Conservation (phyloP, 2,888 invertebrate genomes). For the Pachliopta kotzebuea region DNA sequence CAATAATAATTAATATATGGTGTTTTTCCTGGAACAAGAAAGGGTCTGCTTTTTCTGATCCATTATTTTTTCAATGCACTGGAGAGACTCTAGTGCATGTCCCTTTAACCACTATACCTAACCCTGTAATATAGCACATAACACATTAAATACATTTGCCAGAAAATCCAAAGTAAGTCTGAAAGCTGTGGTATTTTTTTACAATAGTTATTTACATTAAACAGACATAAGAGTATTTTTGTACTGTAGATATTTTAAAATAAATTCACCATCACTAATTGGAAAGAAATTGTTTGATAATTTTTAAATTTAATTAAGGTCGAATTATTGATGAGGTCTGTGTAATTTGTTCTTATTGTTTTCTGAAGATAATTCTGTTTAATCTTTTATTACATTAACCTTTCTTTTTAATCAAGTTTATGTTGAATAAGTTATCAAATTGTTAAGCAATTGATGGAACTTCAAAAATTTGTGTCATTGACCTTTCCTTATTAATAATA, state of each 20-base stretch:
- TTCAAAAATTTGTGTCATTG: neutral
- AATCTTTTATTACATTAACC: neutral
- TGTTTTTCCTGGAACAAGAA: slow-evolving; percentile 15
- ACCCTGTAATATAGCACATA: slow-evolving; percentile 8
- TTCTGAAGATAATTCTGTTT: neutral
- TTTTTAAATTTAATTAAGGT: slow-evolving; percentile 6
- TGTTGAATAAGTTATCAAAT: neutral
- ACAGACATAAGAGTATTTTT: slow-evolving; percentile 27
- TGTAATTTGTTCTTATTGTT: neutral
- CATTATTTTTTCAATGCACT: slow-evolving; percentile 10
- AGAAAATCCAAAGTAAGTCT: slow-evolving; percentile 28
- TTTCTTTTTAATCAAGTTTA: neutral
- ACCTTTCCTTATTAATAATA: too few species aligned
- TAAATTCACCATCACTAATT: slow-evolving; percentile 9
- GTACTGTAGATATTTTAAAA: slow-evolving; percentile 26
- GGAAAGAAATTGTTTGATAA: neutral
- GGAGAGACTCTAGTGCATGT: slow-evolving; percentile 1
- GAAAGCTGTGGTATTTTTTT: slow-evolving; percentile 29
- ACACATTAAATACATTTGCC: slow-evolving; percentile 16
- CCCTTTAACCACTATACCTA: slow-evolving; percentile 7
- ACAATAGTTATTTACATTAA: slow-evolving; percentile 21
- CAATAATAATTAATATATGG: slow-evolving; percentile 14
- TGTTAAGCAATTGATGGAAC: neutral
- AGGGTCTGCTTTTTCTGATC: slow-evolving; percentile 25
- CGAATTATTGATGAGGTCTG: neutral